Evolutionary conservation across 2,888 invertebrate species (phyloP).

Genomic region (Stenolophus ochropezus): DNA sequence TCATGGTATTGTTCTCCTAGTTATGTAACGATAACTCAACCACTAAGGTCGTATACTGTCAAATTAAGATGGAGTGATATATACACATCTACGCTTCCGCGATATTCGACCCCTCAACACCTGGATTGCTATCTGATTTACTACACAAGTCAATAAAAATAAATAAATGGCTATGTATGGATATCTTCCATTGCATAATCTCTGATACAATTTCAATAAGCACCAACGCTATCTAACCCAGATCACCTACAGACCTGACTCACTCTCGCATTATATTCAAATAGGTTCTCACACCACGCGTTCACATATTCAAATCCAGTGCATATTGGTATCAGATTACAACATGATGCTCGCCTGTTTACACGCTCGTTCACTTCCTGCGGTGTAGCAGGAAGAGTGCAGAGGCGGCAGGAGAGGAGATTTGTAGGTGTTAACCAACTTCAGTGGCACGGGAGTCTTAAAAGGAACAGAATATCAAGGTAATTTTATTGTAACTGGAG

Average conservation of each 20-base stretch:
- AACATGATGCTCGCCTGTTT: slow-evolving; percentile 14
- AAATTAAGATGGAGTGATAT: too few relatives aligned
- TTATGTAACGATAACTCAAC: too few relatives aligned
- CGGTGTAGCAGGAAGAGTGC: not conserved
- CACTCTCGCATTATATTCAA: slow-evolving; percentile 37
- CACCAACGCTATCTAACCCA: slow-evolving; percentile 24
- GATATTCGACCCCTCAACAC: too few relatives aligned
- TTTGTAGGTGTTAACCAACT: slow-evolving; percentile 40
- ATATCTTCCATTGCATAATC: slow-evolving; percentile 4
- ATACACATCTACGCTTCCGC: too few relatives aligned
- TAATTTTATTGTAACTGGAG: too few relatives aligned
- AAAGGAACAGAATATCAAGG: too few relatives aligned
- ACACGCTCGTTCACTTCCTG: slow-evolving; percentile 32
- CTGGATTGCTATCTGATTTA: too few relatives aligned
- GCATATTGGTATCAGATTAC: slow-evolving; percentile 50
- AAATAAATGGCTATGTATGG: not conserved
- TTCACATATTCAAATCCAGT: slow-evolving; percentile 38
- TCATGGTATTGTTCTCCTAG: too few relatives aligned
- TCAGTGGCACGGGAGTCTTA: too few relatives aligned
- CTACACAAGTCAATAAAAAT: not conserved
- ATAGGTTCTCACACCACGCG: slow-evolving; percentile 29
- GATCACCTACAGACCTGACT: slow-evolving; percentile 28
- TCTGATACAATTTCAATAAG: slow-evolving; percentile 12
- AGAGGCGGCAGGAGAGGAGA: not conserved
- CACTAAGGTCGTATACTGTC: too few relatives aligned